These are phyloP conservation scores for Paramisgurnus dabryanus DNA, from an alignment of 2,113 vertebrate species.

Conservation along the genomic window DNA sequence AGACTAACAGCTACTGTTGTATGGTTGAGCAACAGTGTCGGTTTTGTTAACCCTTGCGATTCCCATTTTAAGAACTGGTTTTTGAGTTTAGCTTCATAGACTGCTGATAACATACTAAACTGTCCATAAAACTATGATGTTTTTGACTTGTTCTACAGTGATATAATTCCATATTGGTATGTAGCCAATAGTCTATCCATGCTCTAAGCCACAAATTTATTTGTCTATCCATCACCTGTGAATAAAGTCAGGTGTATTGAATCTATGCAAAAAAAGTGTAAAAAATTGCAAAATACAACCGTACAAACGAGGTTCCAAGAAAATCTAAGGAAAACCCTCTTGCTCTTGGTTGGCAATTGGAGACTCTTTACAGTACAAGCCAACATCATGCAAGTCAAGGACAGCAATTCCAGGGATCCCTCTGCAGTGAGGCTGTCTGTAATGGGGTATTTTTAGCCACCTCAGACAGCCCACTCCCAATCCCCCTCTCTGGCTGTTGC, in stretches of 20 bases:
- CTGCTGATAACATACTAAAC: too few relatives aligned
- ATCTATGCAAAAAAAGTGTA: background rate
- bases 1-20: slow-evolving; percentile 72
- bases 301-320: slow-evolving; percentile 28
- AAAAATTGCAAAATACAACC: background rate
- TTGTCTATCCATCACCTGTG: background rate
- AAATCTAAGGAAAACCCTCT: slow-evolving; percentile 70
- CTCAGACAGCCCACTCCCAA: slow-evolving; percentile 68
- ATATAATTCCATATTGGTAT: background rate
- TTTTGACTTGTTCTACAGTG: too few relatives aligned
- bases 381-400: slow-evolving; percentile 69
- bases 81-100: too few relatives aligned
- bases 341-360: slow-evolving; percentile 61
- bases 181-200: background rate
- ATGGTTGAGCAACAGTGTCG: slow-evolving; percentile 63
- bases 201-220: background rate
- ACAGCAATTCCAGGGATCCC: slow-evolving; percentile 79
- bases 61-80: too few relatives aligned
- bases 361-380: slow-evolving; percentile 57
- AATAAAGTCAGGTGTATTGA: background rate
- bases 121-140: too few relatives aligned
- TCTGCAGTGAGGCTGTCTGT: slow-evolving; percentile 69
- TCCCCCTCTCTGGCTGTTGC: slow-evolving; percentile 57
- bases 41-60: slow-evolving; percentile 64
- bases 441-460: slow-evolving; percentile 76